Evolutionary conservation across 2,113 vertebrate genomes (phyloP), one percentile per base, ranked within the genome.

Genomic region (Alosa alosa): DNA sequence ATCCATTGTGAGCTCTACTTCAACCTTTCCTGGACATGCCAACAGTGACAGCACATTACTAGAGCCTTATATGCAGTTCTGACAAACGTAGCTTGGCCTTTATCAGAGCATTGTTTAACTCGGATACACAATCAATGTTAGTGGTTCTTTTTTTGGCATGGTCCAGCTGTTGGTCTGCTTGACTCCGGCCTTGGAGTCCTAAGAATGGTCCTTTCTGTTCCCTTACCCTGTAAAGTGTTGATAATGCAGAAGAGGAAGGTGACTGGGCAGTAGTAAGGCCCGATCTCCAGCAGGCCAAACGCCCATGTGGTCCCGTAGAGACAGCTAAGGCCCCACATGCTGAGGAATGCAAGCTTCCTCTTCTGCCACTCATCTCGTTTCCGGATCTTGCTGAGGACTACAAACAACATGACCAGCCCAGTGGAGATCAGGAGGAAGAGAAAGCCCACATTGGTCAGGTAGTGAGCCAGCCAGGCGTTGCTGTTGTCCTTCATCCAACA

Each of bases 301-400:
- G 89, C 88, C 95, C 95, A 96, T 0, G 91, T 92, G 9, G 91
- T 92, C 10, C 95, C 95, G 3, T 92, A 95, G 46, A 96, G 93
- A 84, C 93, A 93, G 89, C 93, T 95, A 75, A 96, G 93, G 31
- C 95, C 95, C 95, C 94, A 95, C 83, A 96, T 94, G 82, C 95
- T 95, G 89, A 95, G 87, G 68, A 95, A 95, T 0, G 93, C 90
- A 87, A 93, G 91, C 0, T 86, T 84, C 52, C 90, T 92, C 87
- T 91, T 89, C 83, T 78, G 90, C 94, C 94, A 95, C 31, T 94
- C 94, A 0, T 90, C 86, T 31, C 93, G 83, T 57, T 20, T 88
- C 18, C 81, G 90, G 85, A 95, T 93, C 87, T 94, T 11, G 20
- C 82, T 84, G 86, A 93, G 92, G 55, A 95, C 93, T 44, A 93